These are phyloP conservation scores for Dolichotis patagonum DNA, from an alignment of 2,113 vertebrate genomes.

Conservation along the genomic window DNA sequence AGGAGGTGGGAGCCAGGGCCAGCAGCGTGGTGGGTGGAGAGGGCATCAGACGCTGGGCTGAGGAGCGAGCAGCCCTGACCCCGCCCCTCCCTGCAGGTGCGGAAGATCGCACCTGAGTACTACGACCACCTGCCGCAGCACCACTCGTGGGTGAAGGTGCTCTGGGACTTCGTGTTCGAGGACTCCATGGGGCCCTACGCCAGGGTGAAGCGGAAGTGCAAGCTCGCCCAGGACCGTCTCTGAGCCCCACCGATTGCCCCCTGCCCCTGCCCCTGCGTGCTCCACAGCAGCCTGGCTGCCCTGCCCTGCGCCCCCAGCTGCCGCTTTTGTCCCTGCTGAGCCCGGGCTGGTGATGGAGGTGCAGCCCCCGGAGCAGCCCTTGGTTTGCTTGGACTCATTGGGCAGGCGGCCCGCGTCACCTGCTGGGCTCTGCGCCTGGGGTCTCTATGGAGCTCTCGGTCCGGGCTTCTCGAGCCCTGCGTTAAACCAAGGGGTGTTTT, in stretches of 20 bases:
- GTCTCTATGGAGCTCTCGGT: neutral
- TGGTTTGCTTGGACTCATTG: neutral
- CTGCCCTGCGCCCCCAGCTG: too few relatives aligned
- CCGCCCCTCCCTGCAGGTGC: conserved; percentile 88
- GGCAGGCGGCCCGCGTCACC: neutral
- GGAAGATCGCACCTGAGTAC: conserved; percentile 96
- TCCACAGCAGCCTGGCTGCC: neutral
- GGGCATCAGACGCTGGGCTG: neutral
- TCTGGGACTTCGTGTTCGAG: conserved; percentile 98
- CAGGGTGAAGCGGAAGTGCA: conserved; percentile 94
- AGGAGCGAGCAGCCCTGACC: neutral
- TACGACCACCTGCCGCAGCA: conserved; percentile 96
- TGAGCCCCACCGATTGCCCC: neutral
- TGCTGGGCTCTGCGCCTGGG: rapidly evolving
- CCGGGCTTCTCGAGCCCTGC: neutral
- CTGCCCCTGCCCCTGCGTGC: rapidly evolving
- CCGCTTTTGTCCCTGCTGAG: neutral
- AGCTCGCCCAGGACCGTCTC: conserved; percentile 85
- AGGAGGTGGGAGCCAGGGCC: neutral
- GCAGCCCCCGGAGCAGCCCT: too few relatives aligned
- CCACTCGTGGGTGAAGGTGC: conserved; percentile 94
- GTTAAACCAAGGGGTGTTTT: conserved; percentile 33
- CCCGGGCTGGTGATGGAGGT: rapidly evolving
- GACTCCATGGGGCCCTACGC: conserved; percentile 94
- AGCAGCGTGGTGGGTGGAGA: neutral